Evolutionary conservation across 2,113 vertebrate genomes (phyloP).

Genomic region (Acrocephalus kingi): DNA sequence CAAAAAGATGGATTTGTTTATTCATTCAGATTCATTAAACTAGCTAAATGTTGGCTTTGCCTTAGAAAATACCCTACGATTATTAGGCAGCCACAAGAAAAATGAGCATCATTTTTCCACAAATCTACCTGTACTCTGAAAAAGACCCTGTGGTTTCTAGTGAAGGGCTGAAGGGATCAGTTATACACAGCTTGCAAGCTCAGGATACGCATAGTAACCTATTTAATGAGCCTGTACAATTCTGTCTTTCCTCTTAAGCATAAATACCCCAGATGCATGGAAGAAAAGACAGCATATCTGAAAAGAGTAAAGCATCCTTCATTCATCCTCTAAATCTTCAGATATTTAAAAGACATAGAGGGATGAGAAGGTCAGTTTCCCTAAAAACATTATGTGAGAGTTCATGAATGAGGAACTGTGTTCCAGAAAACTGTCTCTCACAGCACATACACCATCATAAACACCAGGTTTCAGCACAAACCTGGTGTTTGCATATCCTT

Average conservation of each 20-base stretch:
- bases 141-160: not conserved
- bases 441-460: not conserved
- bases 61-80: not conserved
- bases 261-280: not conserved
- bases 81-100: not conserved
- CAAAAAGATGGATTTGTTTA: conserved; percentile 9
- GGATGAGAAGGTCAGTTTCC: not conserved
- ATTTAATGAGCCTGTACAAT: not conserved
- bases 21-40: not conserved
- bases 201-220: not conserved
- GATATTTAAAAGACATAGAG: not conserved
- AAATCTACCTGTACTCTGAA: not conserved
- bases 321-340: not conserved
- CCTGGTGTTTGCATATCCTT: not conserved
- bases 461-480: not conserved
- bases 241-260: not conserved
- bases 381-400: not conserved
- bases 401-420: not conserved
- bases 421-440: not conserved
- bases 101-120: not conserved
- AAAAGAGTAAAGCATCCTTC: not conserved
- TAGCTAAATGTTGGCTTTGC: not conserved
- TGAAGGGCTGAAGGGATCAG: not conserved
- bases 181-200: not conserved
- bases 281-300: not conserved